Evolutionary conservation across 2,888 invertebrate genomes (phyloP).

Genomic region (Creontiades dilutus): DNA sequence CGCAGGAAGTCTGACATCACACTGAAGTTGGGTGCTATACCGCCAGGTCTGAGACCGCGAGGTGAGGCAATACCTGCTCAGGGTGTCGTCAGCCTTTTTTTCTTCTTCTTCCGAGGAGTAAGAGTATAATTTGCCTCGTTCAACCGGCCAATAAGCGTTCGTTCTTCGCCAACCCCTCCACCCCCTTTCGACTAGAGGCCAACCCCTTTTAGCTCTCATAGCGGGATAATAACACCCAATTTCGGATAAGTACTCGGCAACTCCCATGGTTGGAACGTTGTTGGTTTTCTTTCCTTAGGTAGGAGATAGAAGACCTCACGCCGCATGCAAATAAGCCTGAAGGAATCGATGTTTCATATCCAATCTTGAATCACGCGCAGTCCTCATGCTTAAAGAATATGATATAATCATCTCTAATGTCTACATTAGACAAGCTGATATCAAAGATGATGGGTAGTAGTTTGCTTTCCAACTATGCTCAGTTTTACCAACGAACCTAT

Average conservation of each 20-base stretch:
- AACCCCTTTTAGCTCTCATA: neutral
- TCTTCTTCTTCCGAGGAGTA: neutral
- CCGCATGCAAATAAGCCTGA: neutral
- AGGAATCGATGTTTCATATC: conserved; percentile 4
- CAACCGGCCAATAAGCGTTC: conserved; percentile 30
- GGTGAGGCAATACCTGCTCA: conserved; percentile 45
- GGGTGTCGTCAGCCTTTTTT: conserved; percentile 51
- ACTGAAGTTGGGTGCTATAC: conserved; percentile 20
- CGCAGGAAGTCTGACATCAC: conserved; percentile 33
- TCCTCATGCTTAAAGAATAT: neutral
- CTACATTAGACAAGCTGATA: too few relatives aligned
- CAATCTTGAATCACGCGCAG: neutral
- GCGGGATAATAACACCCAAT: conserved; percentile 58
- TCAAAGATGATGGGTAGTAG: too few relatives aligned
- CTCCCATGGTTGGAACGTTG: neutral
- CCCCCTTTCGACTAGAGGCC: neutral
- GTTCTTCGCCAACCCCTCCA: neutral
- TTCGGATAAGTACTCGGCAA: conserved; percentile 40
- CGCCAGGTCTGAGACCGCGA: neutral
- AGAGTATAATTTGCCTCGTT: conserved; percentile 43
- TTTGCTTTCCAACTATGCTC: too few relatives aligned
- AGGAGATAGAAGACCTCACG: neutral
- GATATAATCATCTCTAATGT: too few relatives aligned
- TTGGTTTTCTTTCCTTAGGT: conserved; percentile 21
- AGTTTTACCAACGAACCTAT: too few relatives aligned